Base-by-base conservation (phyloP, 2,113 vertebrate genomes). In the Ranitomeya imitator region DNA sequence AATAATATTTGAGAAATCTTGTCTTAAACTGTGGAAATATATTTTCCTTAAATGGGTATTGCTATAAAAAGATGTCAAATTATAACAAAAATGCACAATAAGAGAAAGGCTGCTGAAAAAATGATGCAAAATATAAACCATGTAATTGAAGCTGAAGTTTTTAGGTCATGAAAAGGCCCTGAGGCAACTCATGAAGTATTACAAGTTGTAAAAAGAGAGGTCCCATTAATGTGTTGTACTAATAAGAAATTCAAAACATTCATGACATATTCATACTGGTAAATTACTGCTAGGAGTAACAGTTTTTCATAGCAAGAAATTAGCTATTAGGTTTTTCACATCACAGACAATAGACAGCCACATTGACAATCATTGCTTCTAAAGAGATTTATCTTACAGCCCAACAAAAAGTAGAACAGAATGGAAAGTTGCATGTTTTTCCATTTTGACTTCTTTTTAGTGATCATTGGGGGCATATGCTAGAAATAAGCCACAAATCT, bases 51-150 rank as follows among this genome's bases (percentile, higher is more conserved):
- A 21, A 63, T 7, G 2, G 23, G 23, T 26, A 7, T 21, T 37
- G 23, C n/a, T 23, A 16, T 7, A 79, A 59, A 79, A 37, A 37
- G 26, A 73, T 0, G 19, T 7, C 31, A 81, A 60, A 60, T 18
- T 18, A 37, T 31, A 63, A 45, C n/a, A 81, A 63, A 81, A 65
- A 83, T 65, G 21, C 18, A 83, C 31, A 83, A 65, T 23, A 82
- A 7, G 10, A 81, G 26, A 3, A 23, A 57, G 13, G 54, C 31
- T 23, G 13, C 52, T 26, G 7, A 59, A 37, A 80, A 60, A 31
- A 26, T 18, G 4, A 59, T 59, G 23, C 63, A 37, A 18, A 13
- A 21, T 45, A 31, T 11, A 61, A 45, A 81, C 3, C 79, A 80
- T 37, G 26, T 37, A 61, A 37, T 81, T 37, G 16, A 80, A 60